Base-by-base conservation (phyloP, 2,113 vertebrate species). In the Piaya cayana region DNA sequence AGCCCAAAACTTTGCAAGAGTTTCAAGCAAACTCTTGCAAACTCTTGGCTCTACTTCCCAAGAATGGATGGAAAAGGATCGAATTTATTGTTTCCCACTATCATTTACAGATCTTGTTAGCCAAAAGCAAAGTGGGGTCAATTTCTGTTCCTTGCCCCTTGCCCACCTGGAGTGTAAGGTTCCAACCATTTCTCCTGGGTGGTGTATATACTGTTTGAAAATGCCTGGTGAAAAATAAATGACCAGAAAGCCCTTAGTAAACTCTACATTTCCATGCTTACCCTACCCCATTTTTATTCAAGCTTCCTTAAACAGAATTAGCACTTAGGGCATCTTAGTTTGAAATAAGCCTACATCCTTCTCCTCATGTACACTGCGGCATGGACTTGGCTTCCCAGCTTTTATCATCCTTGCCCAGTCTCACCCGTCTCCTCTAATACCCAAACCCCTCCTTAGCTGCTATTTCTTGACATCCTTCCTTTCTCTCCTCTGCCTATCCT, bases 1-100 rank as follows among this genome's bases (percentile, higher is more conserved):
- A 88, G 77, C 49, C 86, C 80, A 34, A 95, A 96, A 96, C 86
- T 97, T 95, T 25, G 12, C 52, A 36, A 78, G 82, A 88, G 50
- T 93, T 93, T 64, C 83, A 79, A 71, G 60, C 17, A 43, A 30
- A 42, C n/a, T n/a, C n/a, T n/a, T n/a, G n/a, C n/a, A n/a, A n/a
- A n/a, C n/a, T n/a, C n/a, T n/a, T 26, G n/a, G 29, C 36, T 79
- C 56, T 62, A 17, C 58, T 92, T 90, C 72, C 36, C 32, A 20
- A 52, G 43, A 74, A 8, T 0, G 4, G 78, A 45, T 76, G 45
- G 47, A 63, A 64, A 69, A 23, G 43, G 43, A 20, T 20, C 37
- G 39, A 9, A 27, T 77, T 45, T 19, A 39, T 53, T 29, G 29
- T 74, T 92, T 86, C 34, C 68, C 72, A 71, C 12, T 8, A 53